Base-by-base conservation (phyloP, 2,797 vertebrate genomes). In the Sebastes steindachneri region DNA sequence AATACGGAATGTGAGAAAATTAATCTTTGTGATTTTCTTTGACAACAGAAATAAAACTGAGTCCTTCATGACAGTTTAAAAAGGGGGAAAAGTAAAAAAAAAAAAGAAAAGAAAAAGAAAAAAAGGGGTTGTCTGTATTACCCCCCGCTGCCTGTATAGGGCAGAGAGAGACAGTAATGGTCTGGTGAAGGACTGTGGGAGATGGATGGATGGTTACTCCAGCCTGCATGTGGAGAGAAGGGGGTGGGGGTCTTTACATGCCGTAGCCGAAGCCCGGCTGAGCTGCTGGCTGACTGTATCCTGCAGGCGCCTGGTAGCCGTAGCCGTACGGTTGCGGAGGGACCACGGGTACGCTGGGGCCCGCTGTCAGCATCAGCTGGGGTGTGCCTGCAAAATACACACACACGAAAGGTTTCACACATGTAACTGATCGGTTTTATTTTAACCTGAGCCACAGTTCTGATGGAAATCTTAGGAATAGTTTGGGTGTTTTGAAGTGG, bases 341-440 rank as follows among this genome's bases (percentile, higher is more conserved):
- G 79, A 98, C 94, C 89, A 99, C 98, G 1, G 97, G 95, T 9
- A 99, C 97, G 45, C 97, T 99, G 93, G 98, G 98, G 87, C 98
- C 98, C 1, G 98, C 98, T 67, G 98, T 99, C 93, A 99, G 93
- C 98, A 99, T 99, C 72, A 99, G 95, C 93, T 99, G 98, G 17
- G 98, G 98, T 86, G 98, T 97, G 94, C 98, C 98, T 99, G 93
- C 21, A 88, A 58, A 3, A 78, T 2, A 60, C 11, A 60, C 19
- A 69, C 5, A 69, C 3, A 23, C 12, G 65, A 21, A 14, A 9
- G 26, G 33, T 60, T 68, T 75, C 7, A 68, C 51, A 66, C 21
- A n/a, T 10, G 63, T 5, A n/a, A 48, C 12, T 55, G 25, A 10
- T 9, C 1, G 0, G 17, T 15, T 14, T 2, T 8, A 60, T 23